A percentile compares a stretch with the other conserved stretches of the same genome.
These are phyloP conservation scores for Cepaea hortensis DNA, from an alignment of 2,888 invertebrate genomes.

Conservation along the genomic window DNA sequence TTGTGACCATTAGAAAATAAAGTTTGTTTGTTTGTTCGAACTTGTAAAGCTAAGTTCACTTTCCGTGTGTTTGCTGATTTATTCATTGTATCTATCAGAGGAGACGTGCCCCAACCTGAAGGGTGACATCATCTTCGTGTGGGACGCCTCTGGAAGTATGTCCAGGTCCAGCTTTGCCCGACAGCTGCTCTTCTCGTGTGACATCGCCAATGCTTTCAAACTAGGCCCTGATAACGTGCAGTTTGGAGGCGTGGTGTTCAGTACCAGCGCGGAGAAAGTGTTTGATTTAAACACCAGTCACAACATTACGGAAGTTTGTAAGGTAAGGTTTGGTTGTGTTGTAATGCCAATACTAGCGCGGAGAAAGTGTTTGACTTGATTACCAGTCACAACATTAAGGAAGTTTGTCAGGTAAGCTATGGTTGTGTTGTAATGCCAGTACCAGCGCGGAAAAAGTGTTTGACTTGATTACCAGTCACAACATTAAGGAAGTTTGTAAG, in stretches of 20 bases:
- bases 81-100: no score
- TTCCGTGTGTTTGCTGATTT: no score
- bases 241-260: conserved; percentile 18
- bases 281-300: conserved; percentile 4
- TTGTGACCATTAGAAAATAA: no score
- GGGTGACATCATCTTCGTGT: conserved; percentile 4
- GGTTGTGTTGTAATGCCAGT: not conserved
- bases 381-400: not conserved
- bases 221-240: conserved; percentile 2
- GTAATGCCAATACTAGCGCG: not conserved
- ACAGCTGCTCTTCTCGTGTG: not conserved
- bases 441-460: not conserved
- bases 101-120: not conserved
- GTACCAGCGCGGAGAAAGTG: not conserved
- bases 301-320: not conserved
- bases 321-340: not conserved
- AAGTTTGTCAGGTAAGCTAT: not conserved
- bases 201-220: not conserved
- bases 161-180: not conserved
- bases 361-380: conserved; percentile 24
- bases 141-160: conserved; percentile 26
- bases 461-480: not conserved
- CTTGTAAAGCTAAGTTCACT: no score
- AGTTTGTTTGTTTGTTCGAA: no score
- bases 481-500: not conserved